phyloP scores from a whole-genome alignment of 2,797 vertebrate genomes.

The Buceros bicornis region DNA sequence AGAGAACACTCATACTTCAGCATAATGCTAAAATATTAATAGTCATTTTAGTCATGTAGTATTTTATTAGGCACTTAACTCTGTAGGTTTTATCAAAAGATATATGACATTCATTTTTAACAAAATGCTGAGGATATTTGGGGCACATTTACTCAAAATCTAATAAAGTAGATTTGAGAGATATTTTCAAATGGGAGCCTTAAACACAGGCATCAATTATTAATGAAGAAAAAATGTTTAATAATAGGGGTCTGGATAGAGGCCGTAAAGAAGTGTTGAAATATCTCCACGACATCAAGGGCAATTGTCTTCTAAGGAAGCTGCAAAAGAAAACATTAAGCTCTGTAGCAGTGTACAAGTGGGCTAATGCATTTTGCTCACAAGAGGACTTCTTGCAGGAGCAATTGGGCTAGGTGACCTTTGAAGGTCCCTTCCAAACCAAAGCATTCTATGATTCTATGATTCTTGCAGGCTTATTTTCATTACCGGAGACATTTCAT shows the following conservation, averaged over 20 bases:
- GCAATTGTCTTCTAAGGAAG: slow-evolving; percentile 41
- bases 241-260: slow-evolving; percentile 54
- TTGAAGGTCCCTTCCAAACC: too few species aligned
- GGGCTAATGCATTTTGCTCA: background rate
- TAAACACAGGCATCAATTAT: slow-evolving; percentile 74
- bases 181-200: slow-evolving; percentile 70
- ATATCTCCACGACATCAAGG: slow-evolving; percentile 58
- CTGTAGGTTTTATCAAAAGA: slow-evolving; percentile 80
- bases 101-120: slow-evolving; percentile 82
- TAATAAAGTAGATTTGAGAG: slow-evolving; percentile 78
- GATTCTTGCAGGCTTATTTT: background rate
- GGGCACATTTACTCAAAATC: slow-evolving; percentile 79
- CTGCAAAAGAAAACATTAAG: slow-evolving; percentile 46
- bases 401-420: too few species aligned
- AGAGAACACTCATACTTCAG: slow-evolving; percentile 72
- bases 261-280: slow-evolving; percentile 58
- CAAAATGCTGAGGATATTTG: slow-evolving; percentile 75
- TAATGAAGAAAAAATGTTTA: slow-evolving; percentile 75
- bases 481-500: background rate
- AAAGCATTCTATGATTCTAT: too few species aligned
- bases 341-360: background rate
- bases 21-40: slow-evolving; percentile 80
- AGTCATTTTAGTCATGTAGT: slow-evolving; percentile 79
- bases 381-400: background rate
- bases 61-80: slow-evolving; percentile 82